Conservation (phyloP, 1,140 invertebrate species). For the Aphelinus certus region DNA sequence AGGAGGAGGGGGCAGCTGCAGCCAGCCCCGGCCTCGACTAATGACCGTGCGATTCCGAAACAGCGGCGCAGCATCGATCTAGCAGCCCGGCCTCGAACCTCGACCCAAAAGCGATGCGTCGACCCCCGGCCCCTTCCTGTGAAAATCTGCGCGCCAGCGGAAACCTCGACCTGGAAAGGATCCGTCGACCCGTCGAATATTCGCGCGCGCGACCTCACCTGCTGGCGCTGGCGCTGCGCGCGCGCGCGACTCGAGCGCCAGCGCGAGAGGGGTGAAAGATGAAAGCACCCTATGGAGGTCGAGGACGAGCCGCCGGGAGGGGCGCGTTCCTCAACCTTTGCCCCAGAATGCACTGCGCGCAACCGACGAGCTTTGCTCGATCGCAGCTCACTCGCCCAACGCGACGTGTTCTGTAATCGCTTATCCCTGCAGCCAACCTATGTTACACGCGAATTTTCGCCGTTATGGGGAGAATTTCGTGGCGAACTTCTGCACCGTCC, state of each 20-base stretch:
- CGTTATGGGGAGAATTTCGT: too few species aligned
- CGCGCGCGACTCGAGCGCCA: too few species aligned
- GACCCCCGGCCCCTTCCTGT: conserved; percentile 1
- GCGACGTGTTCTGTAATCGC: not conserved
- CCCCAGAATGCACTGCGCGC: conserved; percentile 59
- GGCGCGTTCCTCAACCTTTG: conserved; percentile 65
- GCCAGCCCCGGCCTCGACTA: too few species aligned
- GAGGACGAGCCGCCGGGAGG: conserved; percentile 40
- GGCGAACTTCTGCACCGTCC: too few species aligned
- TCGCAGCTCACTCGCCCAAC: conserved; percentile 42
- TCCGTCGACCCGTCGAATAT: conserved; percentile 5
- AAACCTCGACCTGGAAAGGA: conserved; percentile 34
- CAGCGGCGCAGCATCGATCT: not conserved
- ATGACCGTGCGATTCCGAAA: not conserved
- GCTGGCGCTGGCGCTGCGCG: too few species aligned
- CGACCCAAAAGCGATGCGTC: conserved; percentile 27
- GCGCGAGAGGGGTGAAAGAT: conserved; percentile 29
- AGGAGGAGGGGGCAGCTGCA: too few species aligned
- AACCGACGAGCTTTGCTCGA: conserved; percentile 48
- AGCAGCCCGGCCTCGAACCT: conserved; percentile 1
- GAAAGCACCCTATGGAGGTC: conserved; percentile 44
- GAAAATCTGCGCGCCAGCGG: not conserved
- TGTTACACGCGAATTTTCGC: too few species aligned
- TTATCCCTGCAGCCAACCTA: too few species aligned
- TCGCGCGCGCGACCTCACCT: too few species aligned